These are phyloP conservation scores for Pipra filicauda DNA, from an alignment of 2,113 vertebrate genomes.

Conservation along the genomic window DNA sequence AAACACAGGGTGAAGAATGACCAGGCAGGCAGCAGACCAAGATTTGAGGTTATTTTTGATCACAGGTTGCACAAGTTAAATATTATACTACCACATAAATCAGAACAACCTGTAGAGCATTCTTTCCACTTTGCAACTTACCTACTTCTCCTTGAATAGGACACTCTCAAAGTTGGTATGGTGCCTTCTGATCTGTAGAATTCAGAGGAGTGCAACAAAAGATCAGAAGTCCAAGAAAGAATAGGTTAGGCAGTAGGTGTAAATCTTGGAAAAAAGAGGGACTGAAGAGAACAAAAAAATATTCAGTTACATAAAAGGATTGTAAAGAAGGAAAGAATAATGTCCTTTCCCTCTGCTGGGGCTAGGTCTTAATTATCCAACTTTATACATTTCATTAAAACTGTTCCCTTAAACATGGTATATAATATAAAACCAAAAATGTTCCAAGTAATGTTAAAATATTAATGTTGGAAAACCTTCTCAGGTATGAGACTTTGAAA, in stretches of 20 bases:
- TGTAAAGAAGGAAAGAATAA: background rate
- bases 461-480: background rate
- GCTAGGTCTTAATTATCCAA: background rate
- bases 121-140: background rate
- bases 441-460: background rate
- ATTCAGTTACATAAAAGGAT: background rate
- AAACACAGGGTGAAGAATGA: background rate
- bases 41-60: background rate
- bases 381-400: background rate
- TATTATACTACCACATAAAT: background rate
- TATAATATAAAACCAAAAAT: background rate
- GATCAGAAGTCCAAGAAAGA: background rate
- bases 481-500: background rate
- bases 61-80: background rate
- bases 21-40: background rate
- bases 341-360: background rate
- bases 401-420: background rate
- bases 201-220: background rate
- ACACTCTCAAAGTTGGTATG: background rate
- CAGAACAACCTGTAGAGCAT: background rate
- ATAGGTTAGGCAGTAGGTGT: background rate
- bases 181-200: background rate
- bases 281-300: background rate
- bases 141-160: background rate
- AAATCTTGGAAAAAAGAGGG: background rate